Percentiles rank a stretch among this genome's conserved stretches.
Evolutionary conservation across 2,113 vertebrate genomes (phyloP).

Genomic region (Dasyprocta punctata): DNA sequence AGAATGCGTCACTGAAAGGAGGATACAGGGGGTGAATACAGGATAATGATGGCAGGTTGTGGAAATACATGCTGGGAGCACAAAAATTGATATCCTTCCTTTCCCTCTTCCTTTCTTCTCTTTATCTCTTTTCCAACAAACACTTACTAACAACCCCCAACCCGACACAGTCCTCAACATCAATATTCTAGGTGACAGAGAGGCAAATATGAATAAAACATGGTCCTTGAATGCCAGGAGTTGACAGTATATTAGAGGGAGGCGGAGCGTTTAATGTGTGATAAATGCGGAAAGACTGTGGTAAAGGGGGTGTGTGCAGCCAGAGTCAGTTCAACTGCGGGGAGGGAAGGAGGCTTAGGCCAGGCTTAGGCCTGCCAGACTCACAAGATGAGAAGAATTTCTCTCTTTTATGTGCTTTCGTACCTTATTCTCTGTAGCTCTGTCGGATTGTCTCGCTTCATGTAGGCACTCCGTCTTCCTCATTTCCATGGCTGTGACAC

Average conservation of each 20-base stretch:
- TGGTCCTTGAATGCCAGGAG: neutral
- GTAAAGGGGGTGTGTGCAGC: neutral
- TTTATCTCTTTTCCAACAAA: neutral
- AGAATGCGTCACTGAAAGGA: neutral
- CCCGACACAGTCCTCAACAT: neutral
- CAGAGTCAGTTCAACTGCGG: neutral
- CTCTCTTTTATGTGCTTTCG: neutral
- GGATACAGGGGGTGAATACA: neutral
- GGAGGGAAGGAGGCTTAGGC: neutral
- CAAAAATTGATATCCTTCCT: neutral
- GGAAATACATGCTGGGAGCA: neutral
- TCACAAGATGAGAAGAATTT: neutral
- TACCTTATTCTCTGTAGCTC: neutral
- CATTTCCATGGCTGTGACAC: neutral
- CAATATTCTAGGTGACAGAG: conserved; percentile 33
- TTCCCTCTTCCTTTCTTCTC: neutral
- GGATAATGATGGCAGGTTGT: neutral
- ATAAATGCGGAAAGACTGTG: neutral
- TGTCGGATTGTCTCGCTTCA: neutral
- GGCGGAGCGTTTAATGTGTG: neutral
- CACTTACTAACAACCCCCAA: neutral
- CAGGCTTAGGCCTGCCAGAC: neutral
- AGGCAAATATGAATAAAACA: conserved; percentile 48
- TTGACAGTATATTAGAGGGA: neutral
- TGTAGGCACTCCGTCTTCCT: neutral